Conservation (phyloP, 2,113 vertebrate species). For the Rallus limicola region DNA sequence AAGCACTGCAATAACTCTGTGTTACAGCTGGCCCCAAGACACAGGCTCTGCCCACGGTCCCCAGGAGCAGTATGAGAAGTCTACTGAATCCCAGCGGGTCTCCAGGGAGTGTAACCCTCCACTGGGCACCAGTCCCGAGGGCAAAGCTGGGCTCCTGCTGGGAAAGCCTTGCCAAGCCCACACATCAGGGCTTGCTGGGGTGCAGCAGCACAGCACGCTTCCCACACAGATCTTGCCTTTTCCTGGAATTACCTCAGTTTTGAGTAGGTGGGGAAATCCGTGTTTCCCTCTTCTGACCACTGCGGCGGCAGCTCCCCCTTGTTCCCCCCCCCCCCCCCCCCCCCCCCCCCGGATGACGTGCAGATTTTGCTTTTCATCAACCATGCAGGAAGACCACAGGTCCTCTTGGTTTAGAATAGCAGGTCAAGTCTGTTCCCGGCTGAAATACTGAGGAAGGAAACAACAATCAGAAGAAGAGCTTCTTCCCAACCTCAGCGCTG, state of each 20-base stretch:
- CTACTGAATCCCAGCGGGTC: fast-evolving
- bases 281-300: not conserved
- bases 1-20: fast-evolving
- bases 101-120: fast-evolving
- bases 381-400: not conserved
- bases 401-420: not conserved
- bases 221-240: not conserved
- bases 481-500: not conserved
- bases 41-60: not conserved
- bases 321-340: no score
- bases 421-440: not conserved
- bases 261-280: not conserved
- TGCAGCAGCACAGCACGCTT: not conserved
- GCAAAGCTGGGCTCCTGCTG: not conserved
- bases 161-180: not conserved
- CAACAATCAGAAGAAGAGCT: not conserved
- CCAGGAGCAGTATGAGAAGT: not conserved
- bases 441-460: not conserved
- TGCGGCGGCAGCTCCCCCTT: not conserved
- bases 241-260: not conserved
- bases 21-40: not conserved
- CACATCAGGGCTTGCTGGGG: fast-evolving
- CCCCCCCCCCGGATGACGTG: not conserved
- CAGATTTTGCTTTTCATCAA: not conserved
- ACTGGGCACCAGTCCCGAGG: fast-evolving